A percentile compares a stretch with the other conserved stretches of the same genome.
Conservation (phyloP, 2,113 vertebrate genomes). For the Cyanocitta stelleri region DNA sequence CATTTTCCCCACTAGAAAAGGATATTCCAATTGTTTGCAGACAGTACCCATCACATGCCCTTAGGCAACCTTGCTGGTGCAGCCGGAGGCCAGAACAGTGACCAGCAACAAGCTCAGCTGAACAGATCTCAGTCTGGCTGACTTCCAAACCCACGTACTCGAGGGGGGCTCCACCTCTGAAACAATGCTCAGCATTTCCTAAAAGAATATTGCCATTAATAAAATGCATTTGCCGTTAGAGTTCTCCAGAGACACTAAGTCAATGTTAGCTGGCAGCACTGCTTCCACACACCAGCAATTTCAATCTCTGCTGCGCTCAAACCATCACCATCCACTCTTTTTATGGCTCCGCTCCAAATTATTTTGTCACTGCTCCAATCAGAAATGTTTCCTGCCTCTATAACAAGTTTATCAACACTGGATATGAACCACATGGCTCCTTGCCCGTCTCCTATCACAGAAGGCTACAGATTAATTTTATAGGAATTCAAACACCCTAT, state of each 20-base stretch:
- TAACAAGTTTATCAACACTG: conserved; percentile 64
- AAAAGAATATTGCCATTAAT: conserved; percentile 57
- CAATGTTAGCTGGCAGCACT: conserved; percentile 57
- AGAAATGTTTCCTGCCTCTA: conserved; percentile 60
- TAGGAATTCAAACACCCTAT: conserved; percentile 67
- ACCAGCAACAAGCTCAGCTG: neutral
- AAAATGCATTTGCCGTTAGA: conserved; percentile 62
- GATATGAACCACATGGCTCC: conserved; percentile 63
- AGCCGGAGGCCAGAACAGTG: neutral
- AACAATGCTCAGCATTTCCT: conserved; percentile 41
- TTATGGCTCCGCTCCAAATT: conserved; percentile 52
- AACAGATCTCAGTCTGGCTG: neutral
- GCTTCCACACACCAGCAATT: conserved; percentile 66
- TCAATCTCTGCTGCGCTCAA: conserved; percentile 60
- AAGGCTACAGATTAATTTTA: conserved; percentile 68
- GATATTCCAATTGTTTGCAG: neutral
- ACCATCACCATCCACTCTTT: conserved; percentile 50
- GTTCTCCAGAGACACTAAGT: conserved; percentile 57
- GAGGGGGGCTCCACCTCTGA: conserved; percentile 7
- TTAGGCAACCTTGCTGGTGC: neutral
- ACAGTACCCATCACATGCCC: neutral
- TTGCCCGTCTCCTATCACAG: conserved; percentile 53
- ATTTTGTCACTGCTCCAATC: conserved; percentile 60
- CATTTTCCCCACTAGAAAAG: neutral
- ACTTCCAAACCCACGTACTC: neutral